Evolutionary conservation across 2,888 invertebrate species (phyloP), one percentile per base, ranked within the genome.

Genomic region (Drosophila leonis): DNA sequence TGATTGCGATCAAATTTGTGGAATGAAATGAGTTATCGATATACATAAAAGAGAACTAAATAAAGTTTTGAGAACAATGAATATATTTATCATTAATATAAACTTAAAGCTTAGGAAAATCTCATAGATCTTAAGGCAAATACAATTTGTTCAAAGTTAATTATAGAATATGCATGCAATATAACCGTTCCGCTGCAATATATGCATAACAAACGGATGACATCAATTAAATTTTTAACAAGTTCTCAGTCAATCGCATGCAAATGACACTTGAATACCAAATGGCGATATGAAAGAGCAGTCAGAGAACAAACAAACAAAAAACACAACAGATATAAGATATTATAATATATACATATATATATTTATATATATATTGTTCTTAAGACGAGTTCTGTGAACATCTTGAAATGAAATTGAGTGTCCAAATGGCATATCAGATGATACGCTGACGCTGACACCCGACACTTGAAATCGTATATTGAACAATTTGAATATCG

Each of bases 181-280:
- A 54, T 39, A 29, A 39, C 39, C 54, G 20, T 54, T 27, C 27
- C 27, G 12, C 3, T 54, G 39, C 37, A 54, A 12, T 24, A 29
- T 39, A 12, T 39, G 27, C 54, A 13, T n/a, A 54, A 27, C 39
- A n/a, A 35, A 13, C 27, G 39, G 15, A 55, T 65, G 54, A 62
- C 48, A 48, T 55, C 33, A 66, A 65, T 65, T 41, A 20, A 52
- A 46, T n/a, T 55, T 48, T 41, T 10, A 65, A 66, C 48, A 48
- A 65, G 48, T 65, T 48, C 24, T 31, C 37, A 42, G 46, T 20
- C 31, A 65, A 42, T 24, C 41, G 35, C 44, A 63, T 44, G 12
- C 63, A 52, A 65, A 63, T 63, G 44, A 35, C n/a, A 27, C 15
- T 31, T 65, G 65, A 65, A 65, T 65, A 52, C 37, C 18, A 65